These are phyloP conservation scores for Narcine bancroftii DNA, from an alignment of 2,113 vertebrate genomes.

Conservation along the genomic window DNA sequence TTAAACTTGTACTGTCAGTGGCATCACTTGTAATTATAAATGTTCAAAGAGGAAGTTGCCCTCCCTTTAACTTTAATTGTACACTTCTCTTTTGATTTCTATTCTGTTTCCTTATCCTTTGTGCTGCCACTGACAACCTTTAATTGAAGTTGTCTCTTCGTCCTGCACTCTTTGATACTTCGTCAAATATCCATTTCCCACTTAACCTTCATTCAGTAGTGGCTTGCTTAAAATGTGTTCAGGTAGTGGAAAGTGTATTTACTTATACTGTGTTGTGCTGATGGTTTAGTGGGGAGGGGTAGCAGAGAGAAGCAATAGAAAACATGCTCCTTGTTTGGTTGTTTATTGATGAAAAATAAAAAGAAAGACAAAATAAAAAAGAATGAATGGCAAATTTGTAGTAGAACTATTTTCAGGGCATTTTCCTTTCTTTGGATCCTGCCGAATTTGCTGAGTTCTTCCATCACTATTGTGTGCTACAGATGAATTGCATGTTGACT, in stretches of 20 bases:
- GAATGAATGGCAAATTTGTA: neutral
- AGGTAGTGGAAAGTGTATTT: neutral
- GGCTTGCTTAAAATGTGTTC: neutral
- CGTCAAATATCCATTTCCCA: neutral
- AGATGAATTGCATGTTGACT: no score
- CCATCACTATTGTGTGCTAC: no score
- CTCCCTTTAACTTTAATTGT: conserved; percentile 1
- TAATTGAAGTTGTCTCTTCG: neutral
- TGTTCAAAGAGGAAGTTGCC: neutral
- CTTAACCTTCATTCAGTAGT: neutral
- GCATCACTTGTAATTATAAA: conserved; percentile 27
- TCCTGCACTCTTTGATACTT: neutral
- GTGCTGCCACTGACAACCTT: neutral
- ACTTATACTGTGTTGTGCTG: neutral
- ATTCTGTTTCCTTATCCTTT: neutral
- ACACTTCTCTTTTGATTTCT: neutral
- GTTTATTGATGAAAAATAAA: neutral
- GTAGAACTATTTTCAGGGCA: no score
- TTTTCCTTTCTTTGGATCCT: no score
- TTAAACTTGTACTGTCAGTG: conserved; percentile 1
- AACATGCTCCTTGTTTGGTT: neutral
- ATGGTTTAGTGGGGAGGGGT: no score
- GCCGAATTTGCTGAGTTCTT: no score
- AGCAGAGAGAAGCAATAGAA: no score
- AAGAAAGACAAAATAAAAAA: neutral